Conservation (phyloP, 2,113 vertebrate species). For the Pelodiscus sinensis region DNA sequence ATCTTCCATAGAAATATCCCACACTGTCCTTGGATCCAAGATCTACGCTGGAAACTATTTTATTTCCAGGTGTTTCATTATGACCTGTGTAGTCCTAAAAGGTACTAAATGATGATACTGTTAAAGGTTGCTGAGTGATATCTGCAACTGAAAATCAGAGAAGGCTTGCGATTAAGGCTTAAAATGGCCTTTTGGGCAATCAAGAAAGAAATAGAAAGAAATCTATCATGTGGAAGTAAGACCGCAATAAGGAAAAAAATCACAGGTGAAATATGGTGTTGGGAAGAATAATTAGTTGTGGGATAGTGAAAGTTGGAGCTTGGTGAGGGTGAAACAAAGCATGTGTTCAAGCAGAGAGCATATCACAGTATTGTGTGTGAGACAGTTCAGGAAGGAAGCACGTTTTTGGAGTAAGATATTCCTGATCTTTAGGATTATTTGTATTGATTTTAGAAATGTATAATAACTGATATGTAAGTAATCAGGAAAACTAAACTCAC, state of each 20-base stretch:
- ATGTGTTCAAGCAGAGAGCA: background rate
- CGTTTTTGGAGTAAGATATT: background rate
- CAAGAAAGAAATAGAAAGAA: background rate
- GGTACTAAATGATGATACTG: background rate
- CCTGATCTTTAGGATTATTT: background rate
- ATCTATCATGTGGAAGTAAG: background rate
- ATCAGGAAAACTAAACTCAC: background rate
- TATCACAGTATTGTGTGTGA: background rate
- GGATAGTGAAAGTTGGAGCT: background rate
- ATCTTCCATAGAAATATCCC: background rate
- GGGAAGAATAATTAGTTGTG: background rate
- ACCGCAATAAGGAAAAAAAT: background rate
- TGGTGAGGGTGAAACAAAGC: background rate
- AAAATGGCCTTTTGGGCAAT: background rate
- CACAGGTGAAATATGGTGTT: background rate
- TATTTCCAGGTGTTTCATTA: background rate
- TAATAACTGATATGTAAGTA: background rate
- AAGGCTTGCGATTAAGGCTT: background rate
- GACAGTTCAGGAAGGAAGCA: background rate
- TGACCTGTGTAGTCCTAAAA: background rate
- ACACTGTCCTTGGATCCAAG: background rate
- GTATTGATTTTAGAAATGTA: background rate
- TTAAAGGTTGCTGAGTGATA: background rate
- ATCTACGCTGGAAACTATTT: background rate
- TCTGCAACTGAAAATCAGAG: background rate